These are phyloP conservation scores for Dromius quadrimaculatus DNA, from an alignment of 2,888 invertebrate species.

Conservation along the genomic window DNA sequence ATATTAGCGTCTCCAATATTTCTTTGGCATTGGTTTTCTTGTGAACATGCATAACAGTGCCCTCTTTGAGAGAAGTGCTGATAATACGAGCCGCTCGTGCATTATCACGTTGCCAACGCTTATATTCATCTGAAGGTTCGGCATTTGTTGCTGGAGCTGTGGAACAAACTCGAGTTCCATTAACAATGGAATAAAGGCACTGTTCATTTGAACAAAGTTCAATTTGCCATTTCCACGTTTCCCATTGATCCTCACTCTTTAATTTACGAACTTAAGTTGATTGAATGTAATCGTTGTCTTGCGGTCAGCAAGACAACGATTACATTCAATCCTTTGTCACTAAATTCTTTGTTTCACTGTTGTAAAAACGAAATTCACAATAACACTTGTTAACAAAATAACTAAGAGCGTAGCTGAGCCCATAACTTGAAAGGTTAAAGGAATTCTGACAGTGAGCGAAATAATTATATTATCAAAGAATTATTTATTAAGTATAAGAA, in stretches of 20 bases:
- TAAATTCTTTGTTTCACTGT: no score
- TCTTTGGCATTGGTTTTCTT: conserved; percentile 56
- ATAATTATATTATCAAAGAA: no score
- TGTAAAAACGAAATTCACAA: no score
- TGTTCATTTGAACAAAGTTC: conserved; percentile 56
- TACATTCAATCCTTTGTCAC: no score
- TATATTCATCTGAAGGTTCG: conserved; percentile 53
- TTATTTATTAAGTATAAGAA: no score
- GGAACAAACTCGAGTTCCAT: conserved; percentile 54
- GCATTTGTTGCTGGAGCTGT: conserved; percentile 47
- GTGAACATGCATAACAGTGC: conserved; percentile 54
- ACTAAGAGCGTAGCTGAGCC: neutral
- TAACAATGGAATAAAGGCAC: conserved; percentile 54
- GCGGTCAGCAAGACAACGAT: no score
- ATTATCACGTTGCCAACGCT: conserved; percentile 54
- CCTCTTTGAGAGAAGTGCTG: conserved; percentile 55
- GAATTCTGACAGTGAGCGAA: no score
- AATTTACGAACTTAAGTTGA: conserved; percentile 52
- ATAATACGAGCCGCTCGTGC: conserved; percentile 54
- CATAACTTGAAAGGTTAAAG: conserved; percentile 18
- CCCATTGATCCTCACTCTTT: conserved; percentile 55
- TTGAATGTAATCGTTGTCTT: neutral
- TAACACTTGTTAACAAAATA: neutral
- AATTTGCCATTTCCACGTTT: conserved; percentile 57
- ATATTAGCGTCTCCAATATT: conserved; percentile 54